Base-by-base conservation (phyloP, 37 sponge, comb jelly and placozoan species). In the Aphrocallistes beatrix region DNA sequence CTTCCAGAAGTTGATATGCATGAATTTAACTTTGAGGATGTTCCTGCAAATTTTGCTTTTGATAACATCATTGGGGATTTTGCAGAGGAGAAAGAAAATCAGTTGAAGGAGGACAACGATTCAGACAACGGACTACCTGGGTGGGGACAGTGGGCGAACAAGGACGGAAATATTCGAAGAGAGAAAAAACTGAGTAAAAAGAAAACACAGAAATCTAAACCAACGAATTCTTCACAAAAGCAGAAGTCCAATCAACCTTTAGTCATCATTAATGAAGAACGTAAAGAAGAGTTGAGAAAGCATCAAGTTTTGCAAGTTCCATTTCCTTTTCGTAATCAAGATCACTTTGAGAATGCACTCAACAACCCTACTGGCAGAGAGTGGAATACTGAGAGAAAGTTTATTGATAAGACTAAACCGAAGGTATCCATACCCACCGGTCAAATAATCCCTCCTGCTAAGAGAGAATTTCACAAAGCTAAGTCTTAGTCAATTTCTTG, bases 371-470 rank as follows among this genome's bases (percentile, higher is more conserved):
- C 75, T 32, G 75, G 75, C 34, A 3, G 75, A 6, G 75, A 60
- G 75, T 60, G 75, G 75, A 60, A 60, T 30, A 60, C 75, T 60
- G 75, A 60, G n/a, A 60, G 75, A 25, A 60, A 30, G n/a, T 60
- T 60, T 60, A 60, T 60, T 6, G 75, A 60, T 8, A 60, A 60
- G 75, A 60, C 75, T 60, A 60, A 30, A 13, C 75, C 75, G 32
- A 60, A 30, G n/a, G 25, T 60, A 3, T 19, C 75, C 34, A 30
- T 60, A 25, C 75, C 75, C 1, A 60, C 75, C 34, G 75, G 75
- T 3, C 10, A 60, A 30, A 60, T 60, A 60, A 60, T 60, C 75
- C 75, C 75, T 60, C 75, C 75, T 3, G 75, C 75, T 28, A 60
- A 30, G 75, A 60, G n/a, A 13, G 75, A 60, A 3, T 28, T 28